Evolutionary conservation across 2,888 invertebrate species (phyloP), one percentile per base, ranked within the genome.

Genomic region (Aphodius granarius): DNA sequence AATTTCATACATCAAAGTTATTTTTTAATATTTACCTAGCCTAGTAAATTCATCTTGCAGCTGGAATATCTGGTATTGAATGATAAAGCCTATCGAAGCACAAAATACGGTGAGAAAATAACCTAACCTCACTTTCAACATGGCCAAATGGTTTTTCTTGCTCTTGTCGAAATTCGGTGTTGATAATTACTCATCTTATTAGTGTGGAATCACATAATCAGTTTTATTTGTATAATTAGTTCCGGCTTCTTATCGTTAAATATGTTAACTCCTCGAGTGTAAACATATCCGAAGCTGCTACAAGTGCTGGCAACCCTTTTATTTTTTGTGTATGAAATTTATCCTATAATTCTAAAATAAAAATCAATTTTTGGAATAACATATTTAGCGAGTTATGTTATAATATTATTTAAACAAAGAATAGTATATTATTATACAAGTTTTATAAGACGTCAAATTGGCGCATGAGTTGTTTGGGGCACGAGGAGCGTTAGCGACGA

Each of bases 71-170:
- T 81, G 79, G 21, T 77, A 76, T 71, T 79, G 79, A 17, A 79
- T 79, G 74, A 81, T 77, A 9, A 81, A 73, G 73, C 80, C 71
- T 43, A 80, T 77, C 73, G 78, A 76, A 18, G 75, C 77, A 75
- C 78, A 80, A 71, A 80, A 73, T 66, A 81, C 74, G 75, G 78
- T 78, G 74, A 81, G 76, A 70, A 82, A 73, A 70, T 78, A 81
- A 62, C 80, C 81, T 78, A 81, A 81, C 78, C 80, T 81, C 66
- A 81, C 77, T 79, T 82, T 80, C 63, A 79, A 78, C 79, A 80
- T 80, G 21, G 73, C 76, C 68, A 43, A 9, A 43, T 3, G 43
- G 43, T 9, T 43, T 43, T 13, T 43, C 9, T 13, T 9, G 43
- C 43, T 43, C 43, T 43, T 43, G 43, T 43, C 4, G 43, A 43